phyloP scores from a whole-genome alignment of 2,888 invertebrate genomes.

The Hyposoter dolosus region DNA sequence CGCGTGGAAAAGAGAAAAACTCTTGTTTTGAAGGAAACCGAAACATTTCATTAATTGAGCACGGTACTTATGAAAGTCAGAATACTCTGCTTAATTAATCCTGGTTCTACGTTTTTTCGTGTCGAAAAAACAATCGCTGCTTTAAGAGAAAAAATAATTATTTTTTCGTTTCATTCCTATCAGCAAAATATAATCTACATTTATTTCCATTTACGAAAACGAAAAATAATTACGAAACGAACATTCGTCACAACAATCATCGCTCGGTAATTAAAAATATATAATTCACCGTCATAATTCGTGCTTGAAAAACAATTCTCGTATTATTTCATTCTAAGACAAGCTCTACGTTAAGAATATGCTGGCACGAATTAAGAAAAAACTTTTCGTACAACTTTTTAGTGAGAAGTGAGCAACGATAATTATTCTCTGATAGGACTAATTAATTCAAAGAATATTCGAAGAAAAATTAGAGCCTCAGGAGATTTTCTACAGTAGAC shows the following conservation, averaged over 20 bases:
- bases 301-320: background rate
- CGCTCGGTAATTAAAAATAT: background rate
- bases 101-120: background rate
- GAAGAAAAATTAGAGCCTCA: background rate
- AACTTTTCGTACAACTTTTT: background rate
- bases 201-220: background rate
- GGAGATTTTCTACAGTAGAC: background rate
- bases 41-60: background rate
- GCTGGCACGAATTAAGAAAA: background rate
- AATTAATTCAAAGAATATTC: background rate
- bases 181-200: background rate
- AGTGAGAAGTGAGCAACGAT: background rate
- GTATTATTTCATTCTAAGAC: background rate
- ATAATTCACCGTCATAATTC: background rate
- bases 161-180: background rate
- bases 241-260: background rate
- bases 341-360: background rate
- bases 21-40: background rate
- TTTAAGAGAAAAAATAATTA: background rate
- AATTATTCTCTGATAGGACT: constrained; percentile 9
- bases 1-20: background rate
- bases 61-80: background rate
- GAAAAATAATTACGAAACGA: background rate
- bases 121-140: background rate
- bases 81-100: background rate